phyloP scores from a whole-genome alignment of 2,797 vertebrate species.

The Eulemur albifrons region DNA sequence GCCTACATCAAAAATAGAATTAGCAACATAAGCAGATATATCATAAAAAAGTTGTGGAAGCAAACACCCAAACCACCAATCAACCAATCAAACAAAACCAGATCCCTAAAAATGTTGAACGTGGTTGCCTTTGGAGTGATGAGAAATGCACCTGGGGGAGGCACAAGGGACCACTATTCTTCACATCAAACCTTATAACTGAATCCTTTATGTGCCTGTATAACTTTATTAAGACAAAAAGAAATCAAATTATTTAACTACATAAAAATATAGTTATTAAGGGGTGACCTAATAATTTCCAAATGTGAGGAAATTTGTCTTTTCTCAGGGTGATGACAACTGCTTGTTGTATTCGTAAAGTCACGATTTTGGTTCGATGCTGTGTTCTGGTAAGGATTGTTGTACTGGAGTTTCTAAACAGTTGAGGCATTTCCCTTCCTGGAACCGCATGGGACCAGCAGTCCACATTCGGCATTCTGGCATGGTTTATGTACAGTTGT shows the following conservation, averaged over 20 bases:
- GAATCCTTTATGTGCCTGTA: not conserved
- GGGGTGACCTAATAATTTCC: not conserved
- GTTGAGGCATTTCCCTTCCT: not conserved
- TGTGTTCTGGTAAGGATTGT: not conserved
- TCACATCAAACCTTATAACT: not conserved
- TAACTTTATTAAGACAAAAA: slow-evolving; percentile 15
- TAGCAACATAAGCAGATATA: not conserved
- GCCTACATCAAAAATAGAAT: not conserved
- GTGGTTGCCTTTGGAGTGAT: not conserved
- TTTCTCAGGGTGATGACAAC: not conserved
- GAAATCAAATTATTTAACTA: slow-evolving; percentile 25
- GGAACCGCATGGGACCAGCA: not conserved
- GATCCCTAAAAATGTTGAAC: not conserved
- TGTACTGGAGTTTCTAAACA: not conserved
- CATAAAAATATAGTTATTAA: not conserved
- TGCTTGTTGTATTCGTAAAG: not conserved
- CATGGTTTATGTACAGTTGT: not conserved
- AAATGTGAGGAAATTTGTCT: not conserved
- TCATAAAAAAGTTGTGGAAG: not conserved
- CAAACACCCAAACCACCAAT: not conserved
- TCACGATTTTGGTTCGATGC: not conserved
- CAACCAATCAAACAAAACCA: not conserved
- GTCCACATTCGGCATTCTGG: not conserved
- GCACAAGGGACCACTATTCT: not conserved
- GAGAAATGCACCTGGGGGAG: not conserved